These are phyloP conservation scores for Dyspetes luteomarginatus DNA, from an alignment of 2,888 invertebrate species.

Conservation along the genomic window DNA sequence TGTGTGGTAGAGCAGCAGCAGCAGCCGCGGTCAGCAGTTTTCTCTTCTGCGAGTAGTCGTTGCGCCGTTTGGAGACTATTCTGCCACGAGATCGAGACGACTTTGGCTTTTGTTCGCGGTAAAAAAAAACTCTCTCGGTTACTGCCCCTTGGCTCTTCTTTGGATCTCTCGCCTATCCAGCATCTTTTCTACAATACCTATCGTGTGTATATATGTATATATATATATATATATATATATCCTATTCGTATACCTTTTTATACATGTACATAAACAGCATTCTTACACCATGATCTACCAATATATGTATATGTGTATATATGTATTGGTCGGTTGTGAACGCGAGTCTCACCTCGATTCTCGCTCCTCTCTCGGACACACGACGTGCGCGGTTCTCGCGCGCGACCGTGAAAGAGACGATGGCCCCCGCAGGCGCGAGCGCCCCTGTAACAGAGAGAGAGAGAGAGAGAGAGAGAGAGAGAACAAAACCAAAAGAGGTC, in stretches of 20 bases:
- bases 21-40: conserved; percentile 32
- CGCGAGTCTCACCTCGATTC: conserved; percentile 44
- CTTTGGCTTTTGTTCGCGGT: conserved; percentile 40
- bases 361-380: conserved; percentile 28
- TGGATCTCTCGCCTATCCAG: conserved; percentile 23
- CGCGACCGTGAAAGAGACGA: conserved; percentile 38
- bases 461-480: background rate
- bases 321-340: conserved; percentile 14
- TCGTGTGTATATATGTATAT: background rate
- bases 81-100: conserved; percentile 24
- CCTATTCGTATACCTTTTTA: background rate
- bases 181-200: conserved; percentile 8
- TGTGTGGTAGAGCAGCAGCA: conserved; percentile 4
- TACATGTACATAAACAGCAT: background rate
- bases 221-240: background rate
- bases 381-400: conserved; percentile 19
- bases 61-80: conserved; percentile 31
- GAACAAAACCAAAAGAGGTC: conserved; percentile 18
- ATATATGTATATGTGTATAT: background rate
- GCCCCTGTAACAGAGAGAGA: background rate
- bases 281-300: background rate
- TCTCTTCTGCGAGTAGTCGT: conserved; percentile 35
- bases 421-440: conserved; percentile 38
- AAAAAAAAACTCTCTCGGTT: conserved; percentile 35
- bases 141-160: conserved; percentile 11